Evolutionary conservation across 2,797 vertebrate genomes (phyloP).

Genomic region (Limnodromus scolopaceus): DNA sequence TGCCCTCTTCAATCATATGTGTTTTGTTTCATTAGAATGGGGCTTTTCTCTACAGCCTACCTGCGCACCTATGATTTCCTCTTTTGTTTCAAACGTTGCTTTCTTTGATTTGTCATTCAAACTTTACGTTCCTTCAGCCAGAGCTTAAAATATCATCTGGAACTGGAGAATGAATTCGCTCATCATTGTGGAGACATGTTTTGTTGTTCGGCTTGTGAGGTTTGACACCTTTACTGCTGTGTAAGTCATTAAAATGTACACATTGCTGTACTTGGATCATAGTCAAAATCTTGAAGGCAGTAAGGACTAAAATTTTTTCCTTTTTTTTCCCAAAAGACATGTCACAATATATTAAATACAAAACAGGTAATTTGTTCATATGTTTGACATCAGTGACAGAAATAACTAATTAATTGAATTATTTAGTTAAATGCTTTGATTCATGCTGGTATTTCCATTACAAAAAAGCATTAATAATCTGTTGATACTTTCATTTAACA

Average conservation of each 20-base stretch:
- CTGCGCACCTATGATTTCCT: neutral
- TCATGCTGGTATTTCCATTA: constrained; percentile 1
- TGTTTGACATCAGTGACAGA: constrained; percentile 2
- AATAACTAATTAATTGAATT: constrained; percentile 19
- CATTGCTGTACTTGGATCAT: neutral
- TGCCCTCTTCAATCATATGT: constrained; percentile 21
- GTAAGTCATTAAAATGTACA: neutral
- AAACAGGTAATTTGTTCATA: neutral
- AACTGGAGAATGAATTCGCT: neutral
- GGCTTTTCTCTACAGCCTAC: neutral
- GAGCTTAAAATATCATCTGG: neutral
- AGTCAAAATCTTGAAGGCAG: neutral
- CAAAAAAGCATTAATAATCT: neutral
- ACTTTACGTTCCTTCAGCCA: neutral
- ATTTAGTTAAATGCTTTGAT: constrained; percentile 11
- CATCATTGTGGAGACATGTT: neutral
- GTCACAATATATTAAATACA: neutral
- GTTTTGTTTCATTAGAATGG: constrained; percentile 34
- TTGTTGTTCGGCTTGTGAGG: neutral
- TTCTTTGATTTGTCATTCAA: constrained; percentile 57
- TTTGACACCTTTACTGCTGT: neutral
- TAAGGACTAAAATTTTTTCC: neutral
- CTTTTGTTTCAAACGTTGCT: constrained; percentile 18
- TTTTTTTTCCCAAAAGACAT: neutral
- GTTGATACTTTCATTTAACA: neutral